Base-by-base conservation (phyloP, 2,888 invertebrate species). In the Neuroscelio doddi region DNA sequence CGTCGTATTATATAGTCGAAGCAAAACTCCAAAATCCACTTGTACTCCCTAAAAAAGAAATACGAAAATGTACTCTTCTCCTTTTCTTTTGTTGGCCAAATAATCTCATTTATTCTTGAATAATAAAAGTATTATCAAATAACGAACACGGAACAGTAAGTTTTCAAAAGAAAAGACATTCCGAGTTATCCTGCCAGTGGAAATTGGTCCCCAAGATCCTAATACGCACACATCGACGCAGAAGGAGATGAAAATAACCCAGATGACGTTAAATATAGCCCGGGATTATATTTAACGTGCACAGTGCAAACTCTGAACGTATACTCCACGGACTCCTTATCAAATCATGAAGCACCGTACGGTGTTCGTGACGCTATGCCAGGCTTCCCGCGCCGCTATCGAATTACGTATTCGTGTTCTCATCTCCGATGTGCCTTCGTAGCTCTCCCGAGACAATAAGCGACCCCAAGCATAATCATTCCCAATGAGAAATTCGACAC, bases 391-490 rank as follows among this genome's bases (percentile, higher is more conserved):
- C 49, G 47, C 56, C 47, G 53, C 62, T 69, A 72, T 73, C 73
- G 44, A 71, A 74, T 74, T 75, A 72, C 73, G 58, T 68, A 72
- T 73, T 74, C 69, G 42, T 44, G 57, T 56, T 38, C 39, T 36
- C 27, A 26, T 17, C 17, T 29, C n/a, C n/a, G 17, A 34, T 42
- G 39, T 30, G 47, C 41, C 34, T n/a, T n/a, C 41, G 17, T 45
- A 42, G 47, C 49, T 65, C 59, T 67, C 63, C 53, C 63, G 62
- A 67, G 62, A 67, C 68, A 71, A 76, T 68, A 65, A 64, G 64
- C 57, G 46, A 50, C 65, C 57, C 55, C n/a, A n/a, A 51, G 51
- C 34, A 63, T n/a, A n/a, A n/a, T 67, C 67, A 72, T 69, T 62
- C 70, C 68, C 56, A 71, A 56, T 50, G 59, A 67, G 70, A 74